phyloP scores from a whole-genome alignment of 2,888 invertebrate species.

The Rhamnusium bicolor region DNA sequence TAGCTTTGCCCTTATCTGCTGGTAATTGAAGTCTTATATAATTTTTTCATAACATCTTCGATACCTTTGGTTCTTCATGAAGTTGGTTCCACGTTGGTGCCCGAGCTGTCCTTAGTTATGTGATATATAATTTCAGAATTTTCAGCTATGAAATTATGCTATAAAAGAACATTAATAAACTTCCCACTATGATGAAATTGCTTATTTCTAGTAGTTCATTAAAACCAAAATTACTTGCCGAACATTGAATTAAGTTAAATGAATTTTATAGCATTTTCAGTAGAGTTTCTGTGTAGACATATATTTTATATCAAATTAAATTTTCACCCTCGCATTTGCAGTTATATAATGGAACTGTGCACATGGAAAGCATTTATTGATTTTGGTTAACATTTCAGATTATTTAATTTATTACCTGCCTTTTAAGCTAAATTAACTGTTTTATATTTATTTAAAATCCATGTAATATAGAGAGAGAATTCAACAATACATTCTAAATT shows the following conservation, averaged over 20 bases:
- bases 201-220: neutral
- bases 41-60: no score
- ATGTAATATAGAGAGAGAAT: no score
- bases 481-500: no score
- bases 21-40: no score
- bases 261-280: neutral
- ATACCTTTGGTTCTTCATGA: no score
- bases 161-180: no score
- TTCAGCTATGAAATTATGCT: no score
- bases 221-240: neutral
- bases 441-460: neutral
- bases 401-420: neutral
- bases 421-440: neutral
- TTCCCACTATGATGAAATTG: neutral
- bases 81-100: no score
- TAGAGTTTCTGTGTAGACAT: neutral
- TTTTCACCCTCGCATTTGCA: no score
- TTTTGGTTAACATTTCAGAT: neutral
- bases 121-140: no score
- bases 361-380: neutral
- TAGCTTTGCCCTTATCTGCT: no score
- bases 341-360: neutral
- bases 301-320: neutral
- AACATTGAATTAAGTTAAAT: neutral
- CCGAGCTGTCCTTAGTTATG: no score